Evolutionary conservation across 2,888 invertebrate species (phyloP).

Genomic region (Melangyna quadrimaculata): DNA sequence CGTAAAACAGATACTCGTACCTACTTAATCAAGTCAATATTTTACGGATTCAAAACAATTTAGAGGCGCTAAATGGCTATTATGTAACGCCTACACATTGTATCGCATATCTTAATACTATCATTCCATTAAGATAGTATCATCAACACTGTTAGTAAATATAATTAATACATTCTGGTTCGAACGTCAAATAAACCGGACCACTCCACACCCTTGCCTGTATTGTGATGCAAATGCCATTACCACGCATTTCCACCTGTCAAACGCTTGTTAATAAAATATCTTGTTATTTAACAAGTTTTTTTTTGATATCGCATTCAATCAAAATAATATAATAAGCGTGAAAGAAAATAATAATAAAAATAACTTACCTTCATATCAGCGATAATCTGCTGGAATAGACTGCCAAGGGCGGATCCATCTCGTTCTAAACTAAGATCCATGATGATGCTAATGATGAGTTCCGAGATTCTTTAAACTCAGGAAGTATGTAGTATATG

Average conservation of each 20-base stretch:
- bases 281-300: conserved; percentile 31
- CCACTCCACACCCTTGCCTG: neutral
- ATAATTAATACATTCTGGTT: neutral
- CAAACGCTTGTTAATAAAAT: neutral
- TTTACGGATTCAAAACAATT: conserved; percentile 13
- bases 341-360: neutral
- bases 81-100: conserved; percentile 6
- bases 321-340: conserved; percentile 10
- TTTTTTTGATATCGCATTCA: neutral
- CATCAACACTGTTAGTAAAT: neutral
- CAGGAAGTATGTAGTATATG: neutral
- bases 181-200: conserved; percentile 23
- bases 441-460: conserved; percentile 73
- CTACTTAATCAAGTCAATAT: conserved; percentile 2
- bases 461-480: neutral
- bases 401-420: conserved; percentile 94
- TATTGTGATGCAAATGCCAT: conserved; percentile 55
- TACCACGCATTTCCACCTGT: conserved; percentile 38
- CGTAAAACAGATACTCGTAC: neutral
- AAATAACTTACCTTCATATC: conserved; percentile 95
- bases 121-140: conserved; percentile 45
- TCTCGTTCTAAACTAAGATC: conserved; percentile 84
- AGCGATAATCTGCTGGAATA: conserved; percentile 96
- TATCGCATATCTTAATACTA: conserved; percentile 14
- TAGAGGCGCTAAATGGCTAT: conserved; percentile 28